These are phyloP conservation scores for Albula glossodonta DNA, from an alignment of 2,113 vertebrate genomes.

Conservation along the genomic window DNA sequence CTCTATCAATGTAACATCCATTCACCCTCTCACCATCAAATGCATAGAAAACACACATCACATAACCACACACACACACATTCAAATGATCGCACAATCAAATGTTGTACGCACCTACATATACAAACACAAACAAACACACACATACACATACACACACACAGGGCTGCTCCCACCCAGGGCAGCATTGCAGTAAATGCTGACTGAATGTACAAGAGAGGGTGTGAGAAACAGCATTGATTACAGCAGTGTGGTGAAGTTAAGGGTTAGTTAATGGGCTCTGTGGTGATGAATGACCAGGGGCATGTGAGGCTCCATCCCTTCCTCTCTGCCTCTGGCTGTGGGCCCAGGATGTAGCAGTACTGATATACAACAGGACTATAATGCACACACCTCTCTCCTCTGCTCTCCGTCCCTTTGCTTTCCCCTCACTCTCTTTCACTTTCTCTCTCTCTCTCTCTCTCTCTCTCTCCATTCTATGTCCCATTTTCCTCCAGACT, in stretches of 20 bases:
- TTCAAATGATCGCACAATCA: too few species aligned
- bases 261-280: slow-evolving; percentile 6
- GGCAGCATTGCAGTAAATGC: neutral
- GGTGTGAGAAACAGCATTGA: neutral
- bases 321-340: neutral
- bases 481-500: neutral
- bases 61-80: neutral
- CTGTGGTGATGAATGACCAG: neutral
- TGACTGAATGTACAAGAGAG: neutral
- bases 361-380: neutral
- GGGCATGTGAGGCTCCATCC: neutral
- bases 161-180: neutral
- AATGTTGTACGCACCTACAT: neutral
- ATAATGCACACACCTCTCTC: neutral
- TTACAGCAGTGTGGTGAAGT: neutral
- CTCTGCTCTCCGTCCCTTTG: neutral
- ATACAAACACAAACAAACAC: slow-evolving; percentile 14
- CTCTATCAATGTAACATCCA: too few species aligned
- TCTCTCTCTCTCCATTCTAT: slow-evolving; percentile 19
- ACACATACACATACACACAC: neutral
- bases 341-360: neutral
- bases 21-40: neutral
- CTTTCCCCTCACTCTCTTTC: neutral
- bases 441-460: neutral
- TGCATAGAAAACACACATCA: slow-evolving; percentile 33